Evolutionary conservation across 1,140 invertebrate species (phyloP).

Genomic region (Olivierus martensii): DNA sequence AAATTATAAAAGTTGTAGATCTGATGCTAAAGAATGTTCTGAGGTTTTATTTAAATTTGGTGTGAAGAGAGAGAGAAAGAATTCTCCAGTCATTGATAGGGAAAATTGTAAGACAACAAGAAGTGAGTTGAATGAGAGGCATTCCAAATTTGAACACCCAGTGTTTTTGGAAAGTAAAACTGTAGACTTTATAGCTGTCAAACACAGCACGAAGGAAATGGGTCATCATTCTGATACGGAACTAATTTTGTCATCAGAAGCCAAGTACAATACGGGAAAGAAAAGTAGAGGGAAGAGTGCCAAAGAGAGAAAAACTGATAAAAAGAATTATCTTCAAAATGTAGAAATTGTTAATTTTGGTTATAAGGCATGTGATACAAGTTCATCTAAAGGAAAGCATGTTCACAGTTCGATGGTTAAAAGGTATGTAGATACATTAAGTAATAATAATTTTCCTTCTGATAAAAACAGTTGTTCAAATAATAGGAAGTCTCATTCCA

Average conservation of each 20-base stretch:
- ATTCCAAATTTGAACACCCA: neutral
- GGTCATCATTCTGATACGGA: neutral
- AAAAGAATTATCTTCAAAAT: neutral
- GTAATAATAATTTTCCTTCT: neutral
- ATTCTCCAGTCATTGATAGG: too few relatives aligned
- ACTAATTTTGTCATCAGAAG: neutral
- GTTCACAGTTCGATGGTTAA: neutral
- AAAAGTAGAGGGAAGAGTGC: neutral
- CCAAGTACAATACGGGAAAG: neutral
- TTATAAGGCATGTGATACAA: neutral
- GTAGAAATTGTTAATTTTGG: neutral
- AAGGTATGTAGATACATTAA: neutral
- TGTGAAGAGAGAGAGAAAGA: too few relatives aligned
- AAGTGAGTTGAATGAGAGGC: too few relatives aligned
- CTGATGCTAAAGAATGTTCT: too few relatives aligned
- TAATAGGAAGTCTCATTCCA: neutral
- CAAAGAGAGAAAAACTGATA: neutral
- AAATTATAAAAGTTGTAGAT: too few relatives aligned
- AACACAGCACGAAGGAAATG: neutral
- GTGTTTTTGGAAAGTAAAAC: neutral
- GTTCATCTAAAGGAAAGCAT: neutral
- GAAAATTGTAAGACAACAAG: too few relatives aligned
- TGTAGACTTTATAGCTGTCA: neutral
- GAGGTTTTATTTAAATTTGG: too few relatives aligned
- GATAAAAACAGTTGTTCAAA: constrained; percentile 10